Base-by-base conservation (phyloP, 2,888 invertebrate genomes). In the Ormyrus nitidulus region DNA sequence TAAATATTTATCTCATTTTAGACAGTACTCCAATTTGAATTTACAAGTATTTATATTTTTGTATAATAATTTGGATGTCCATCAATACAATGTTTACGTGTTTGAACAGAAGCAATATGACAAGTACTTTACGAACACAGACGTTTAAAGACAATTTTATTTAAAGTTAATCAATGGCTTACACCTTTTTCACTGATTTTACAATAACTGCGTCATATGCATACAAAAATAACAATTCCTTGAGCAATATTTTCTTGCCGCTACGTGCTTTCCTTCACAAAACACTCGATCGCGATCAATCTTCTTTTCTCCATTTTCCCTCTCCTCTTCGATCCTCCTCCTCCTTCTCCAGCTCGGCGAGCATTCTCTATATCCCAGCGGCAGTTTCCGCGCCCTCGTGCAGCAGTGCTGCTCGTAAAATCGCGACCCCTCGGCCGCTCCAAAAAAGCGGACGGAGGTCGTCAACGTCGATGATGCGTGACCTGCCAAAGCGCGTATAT, bases 391-490 rank as follows among this genome's bases (percentile, higher is more conserved):
- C 46, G 13, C 46, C 54, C 73, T 62, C 73, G 13, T 19, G 8
- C 71, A 34, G 53, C n/a, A 54, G 64, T 49, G 7, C n/a, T 5
- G n/a, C 11, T 19, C 11, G n/a, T 44, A 46, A 46, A 46, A 64
- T 6, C 6, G 54, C 49, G 10, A 59, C 59, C 59, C 71, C 51
- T 11, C 54, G 46, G 1, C 59, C 48, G 34, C 11, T 11, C 59
- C 9, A 83, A 84, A 85, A 86, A 85, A 86, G 87, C 87, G 89
- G 87, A 88, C 87, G 87, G 87, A 88, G 88, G 87, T 89, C 89
- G 88, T 89, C 89, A 89, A 89, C 87, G 88, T 87, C 89, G 89
- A 90, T 89, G 89, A 89, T 87, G 88, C 89, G 89, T 89, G 89
- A 34, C 34, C 34, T 34, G 34, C 34, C 34, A 34, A 34, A 34